phyloP scores from a whole-genome alignment of 1,140 invertebrate species.

The Drosophila novamexicana region DNA sequence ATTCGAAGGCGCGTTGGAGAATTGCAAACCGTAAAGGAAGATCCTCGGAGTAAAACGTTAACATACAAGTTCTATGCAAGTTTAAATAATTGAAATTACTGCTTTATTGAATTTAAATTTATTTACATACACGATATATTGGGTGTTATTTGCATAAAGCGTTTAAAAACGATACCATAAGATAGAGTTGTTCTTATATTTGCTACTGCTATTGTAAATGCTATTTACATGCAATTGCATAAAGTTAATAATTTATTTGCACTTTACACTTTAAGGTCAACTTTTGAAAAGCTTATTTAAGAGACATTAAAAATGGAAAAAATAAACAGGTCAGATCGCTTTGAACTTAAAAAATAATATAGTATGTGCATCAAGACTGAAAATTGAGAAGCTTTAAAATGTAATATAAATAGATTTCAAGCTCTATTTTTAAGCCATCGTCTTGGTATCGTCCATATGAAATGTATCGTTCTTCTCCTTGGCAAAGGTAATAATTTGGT shows the following conservation, averaged over 20 bases:
- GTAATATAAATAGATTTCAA: slow-evolving; percentile 22
- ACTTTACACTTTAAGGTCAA: slow-evolving; percentile 70
- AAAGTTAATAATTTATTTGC: slow-evolving; percentile 41
- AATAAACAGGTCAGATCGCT: slow-evolving; percentile 41
- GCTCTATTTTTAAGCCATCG: slow-evolving; percentile 30
- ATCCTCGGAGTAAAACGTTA: no score
- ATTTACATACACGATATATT: neutral
- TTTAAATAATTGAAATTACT: neutral
- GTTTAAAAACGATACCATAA: neutral
- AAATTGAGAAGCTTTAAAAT: slow-evolving; percentile 8
- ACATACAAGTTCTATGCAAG: no score
- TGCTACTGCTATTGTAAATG: neutral
- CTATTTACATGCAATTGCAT: slow-evolving; percentile 10
- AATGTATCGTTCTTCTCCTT: slow-evolving; percentile 74
- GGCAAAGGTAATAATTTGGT: slow-evolving; percentile 93
- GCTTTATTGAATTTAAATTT: slow-evolving; percentile 3
- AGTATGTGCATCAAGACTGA: slow-evolving; percentile 25
- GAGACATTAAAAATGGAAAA: slow-evolving; percentile 3
- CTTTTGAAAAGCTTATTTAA: slow-evolving; percentile 66
- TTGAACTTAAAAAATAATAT: slow-evolving; percentile 64
- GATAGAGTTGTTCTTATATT: neutral
- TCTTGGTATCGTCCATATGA: slow-evolving; percentile 51
- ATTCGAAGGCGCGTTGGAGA: no score
- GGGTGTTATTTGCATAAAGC: neutral
- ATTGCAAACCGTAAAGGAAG: no score